Conservation (phyloP, 2,797 vertebrate species). For the Siniperca scherzeri region DNA sequence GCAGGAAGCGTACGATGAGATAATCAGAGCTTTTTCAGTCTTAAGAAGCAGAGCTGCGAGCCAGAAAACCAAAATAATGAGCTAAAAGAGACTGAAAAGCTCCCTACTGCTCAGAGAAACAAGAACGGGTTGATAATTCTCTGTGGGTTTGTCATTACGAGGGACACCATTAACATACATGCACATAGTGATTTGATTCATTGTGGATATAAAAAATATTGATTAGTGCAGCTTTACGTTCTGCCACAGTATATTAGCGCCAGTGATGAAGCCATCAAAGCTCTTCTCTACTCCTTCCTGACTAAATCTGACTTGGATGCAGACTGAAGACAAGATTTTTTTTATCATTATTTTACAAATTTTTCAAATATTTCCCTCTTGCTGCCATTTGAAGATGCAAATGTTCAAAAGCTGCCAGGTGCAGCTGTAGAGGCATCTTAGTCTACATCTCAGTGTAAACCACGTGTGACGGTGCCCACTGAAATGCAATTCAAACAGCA, state of each 20-base stretch:
- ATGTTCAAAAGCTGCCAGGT: constrained; percentile 18
- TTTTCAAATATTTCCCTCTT: constrained; percentile 1
- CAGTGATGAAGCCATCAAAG: background rate
- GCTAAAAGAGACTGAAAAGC: background rate
- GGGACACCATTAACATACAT: background rate
- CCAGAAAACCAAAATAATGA: background rate
- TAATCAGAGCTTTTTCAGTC: too few relatives aligned
- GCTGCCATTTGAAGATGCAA: background rate
- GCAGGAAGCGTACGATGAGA: too few relatives aligned
- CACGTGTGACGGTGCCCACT: constrained; percentile 7
- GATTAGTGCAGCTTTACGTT: background rate
- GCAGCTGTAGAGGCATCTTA: background rate
- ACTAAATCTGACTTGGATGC: background rate
- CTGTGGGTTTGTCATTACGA: background rate
- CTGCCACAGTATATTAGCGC: background rate
- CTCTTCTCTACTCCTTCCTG: background rate
- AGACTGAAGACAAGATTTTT: background rate
- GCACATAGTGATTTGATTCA: background rate
- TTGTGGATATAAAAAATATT: background rate
- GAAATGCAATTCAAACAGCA: constrained; percentile 35
- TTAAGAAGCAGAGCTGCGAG: background rate
- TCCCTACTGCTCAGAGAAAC: background rate
- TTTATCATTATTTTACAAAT: too few relatives aligned
- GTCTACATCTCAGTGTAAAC: background rate
- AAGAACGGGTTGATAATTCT: background rate